Evolutionary conservation across 2,888 invertebrate species (phyloP).

Genomic region (Drosophila acutilabella): DNA sequence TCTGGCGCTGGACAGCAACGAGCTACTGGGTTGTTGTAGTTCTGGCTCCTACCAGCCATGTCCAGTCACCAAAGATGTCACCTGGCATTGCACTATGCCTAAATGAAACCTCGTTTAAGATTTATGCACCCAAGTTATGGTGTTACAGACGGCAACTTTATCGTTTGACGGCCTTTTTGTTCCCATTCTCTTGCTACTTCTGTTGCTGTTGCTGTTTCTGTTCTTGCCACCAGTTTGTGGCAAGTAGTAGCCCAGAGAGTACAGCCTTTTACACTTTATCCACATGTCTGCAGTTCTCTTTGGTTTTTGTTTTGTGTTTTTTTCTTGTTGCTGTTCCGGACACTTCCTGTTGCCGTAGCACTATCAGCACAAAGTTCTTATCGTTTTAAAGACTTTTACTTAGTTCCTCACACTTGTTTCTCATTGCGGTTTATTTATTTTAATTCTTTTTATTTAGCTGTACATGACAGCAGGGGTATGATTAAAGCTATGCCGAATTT

Average conservation of each 20-base stretch:
- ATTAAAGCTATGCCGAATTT: too few species aligned
- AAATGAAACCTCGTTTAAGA: slow-evolving; percentile 60
- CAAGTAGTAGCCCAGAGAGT: slow-evolving; percentile 12
- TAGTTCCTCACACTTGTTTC: slow-evolving; percentile 18
- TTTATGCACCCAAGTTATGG: slow-evolving; percentile 80
- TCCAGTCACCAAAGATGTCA: slow-evolving; percentile 79
- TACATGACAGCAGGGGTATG: neutral
- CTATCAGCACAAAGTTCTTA: slow-evolving; percentile 59
- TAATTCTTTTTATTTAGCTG: neutral
- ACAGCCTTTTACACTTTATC: slow-evolving; percentile 1
- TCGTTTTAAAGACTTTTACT: slow-evolving; percentile 23
- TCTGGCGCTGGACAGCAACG: slow-evolving; percentile 22
- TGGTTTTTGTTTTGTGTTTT: slow-evolving; percentile 6
- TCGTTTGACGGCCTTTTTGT: slow-evolving; percentile 47
- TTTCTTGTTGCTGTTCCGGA: slow-evolving; percentile 28
- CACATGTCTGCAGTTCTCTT: slow-evolving; percentile 30
- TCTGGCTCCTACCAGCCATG: slow-evolving; percentile 5
- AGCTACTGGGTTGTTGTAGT: slow-evolving; percentile 7
- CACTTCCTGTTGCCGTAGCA: slow-evolving; percentile 71
- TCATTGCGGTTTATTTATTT: slow-evolving; percentile 5
- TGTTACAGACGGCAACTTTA: slow-evolving; percentile 72
- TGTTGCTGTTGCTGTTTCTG: neutral
- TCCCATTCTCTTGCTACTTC: neutral
- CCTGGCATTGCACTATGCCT: slow-evolving; percentile 58
- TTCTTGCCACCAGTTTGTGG: slow-evolving; percentile 37